These are phyloP conservation scores for Charanyca ferruginea DNA, from an alignment of 2,888 invertebrate genomes.

Conservation along the genomic window DNA sequence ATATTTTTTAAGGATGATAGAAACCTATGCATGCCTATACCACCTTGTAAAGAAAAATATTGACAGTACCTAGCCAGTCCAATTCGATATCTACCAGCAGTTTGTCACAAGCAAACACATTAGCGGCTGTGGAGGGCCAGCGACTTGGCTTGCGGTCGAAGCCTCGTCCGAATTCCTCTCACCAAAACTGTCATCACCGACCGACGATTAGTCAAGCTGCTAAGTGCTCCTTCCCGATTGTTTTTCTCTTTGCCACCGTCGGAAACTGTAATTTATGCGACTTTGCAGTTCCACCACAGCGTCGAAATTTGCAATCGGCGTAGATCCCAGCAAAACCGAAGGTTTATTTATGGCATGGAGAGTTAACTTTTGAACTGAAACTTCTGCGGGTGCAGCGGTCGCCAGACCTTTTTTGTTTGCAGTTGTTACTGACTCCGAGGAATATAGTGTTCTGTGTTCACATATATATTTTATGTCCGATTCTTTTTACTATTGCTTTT, in stretches of 20 bases:
- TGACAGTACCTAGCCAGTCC: conserved; percentile 59
- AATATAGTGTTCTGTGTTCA: conserved; percentile 76
- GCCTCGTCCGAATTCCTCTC: conserved; percentile 76
- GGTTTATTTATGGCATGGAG: conserved; percentile 89
- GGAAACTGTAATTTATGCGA: conserved; percentile 90
- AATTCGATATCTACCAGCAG: conserved; percentile 74
- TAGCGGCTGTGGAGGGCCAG: conserved; percentile 68
- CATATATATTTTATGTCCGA: conserved; percentile 74
- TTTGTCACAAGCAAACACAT: conserved; percentile 78
- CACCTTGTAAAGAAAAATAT: conserved; percentile 41
- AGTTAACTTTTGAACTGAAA: conserved; percentile 87
- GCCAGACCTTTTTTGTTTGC: conserved; percentile 81
- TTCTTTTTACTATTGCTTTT: conserved; percentile 65
- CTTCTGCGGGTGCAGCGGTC: conserved; percentile 85
- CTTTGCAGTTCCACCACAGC: conserved; percentile 86
- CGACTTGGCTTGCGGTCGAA: conserved; percentile 78
- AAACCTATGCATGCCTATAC: conserved; percentile 1
- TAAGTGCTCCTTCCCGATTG: conserved; percentile 90
- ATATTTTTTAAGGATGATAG: background rate
- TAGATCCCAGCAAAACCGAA: conserved; percentile 89
- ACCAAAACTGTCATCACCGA: conserved; percentile 84
- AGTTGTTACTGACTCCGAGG: conserved; percentile 75
- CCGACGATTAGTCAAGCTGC: conserved; percentile 88
- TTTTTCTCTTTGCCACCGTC: conserved; percentile 87
- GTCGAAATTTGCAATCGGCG: conserved; percentile 89